These are phyloP conservation scores for Hydrochoerus hydrochaeris DNA, from an alignment of 2,113 vertebrate genomes.

Conservation along the genomic window DNA sequence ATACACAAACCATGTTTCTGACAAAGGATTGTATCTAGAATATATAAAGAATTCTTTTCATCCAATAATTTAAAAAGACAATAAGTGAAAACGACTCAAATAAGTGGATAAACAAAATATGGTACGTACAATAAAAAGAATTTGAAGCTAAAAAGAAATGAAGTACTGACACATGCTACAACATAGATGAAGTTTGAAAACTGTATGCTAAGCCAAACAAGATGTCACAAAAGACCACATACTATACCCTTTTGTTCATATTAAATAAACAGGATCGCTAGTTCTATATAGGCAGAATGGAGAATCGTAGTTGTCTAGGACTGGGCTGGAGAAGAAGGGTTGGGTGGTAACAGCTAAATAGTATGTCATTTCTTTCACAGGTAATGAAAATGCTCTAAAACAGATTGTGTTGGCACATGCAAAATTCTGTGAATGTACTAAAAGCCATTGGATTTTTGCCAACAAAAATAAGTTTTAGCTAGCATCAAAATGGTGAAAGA, in stretches of 20 bases:
- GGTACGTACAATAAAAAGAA: not conserved
- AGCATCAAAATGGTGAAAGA: constrained; percentile 31
- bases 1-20: not conserved
- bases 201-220: constrained; percentile 10
- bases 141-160: not conserved
- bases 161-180: not conserved
- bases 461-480: not conserved
- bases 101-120: not conserved
- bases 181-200: not conserved
- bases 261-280: not conserved
- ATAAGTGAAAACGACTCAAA: constrained; percentile 23
- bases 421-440: constrained; percentile 19
- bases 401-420: not conserved
- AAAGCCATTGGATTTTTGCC: not conserved
- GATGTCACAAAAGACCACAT: not conserved
- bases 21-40: not conserved
- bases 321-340: not conserved
- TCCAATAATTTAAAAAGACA: constrained; percentile 12
- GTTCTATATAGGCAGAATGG: not conserved
- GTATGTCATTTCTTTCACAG: not conserved
- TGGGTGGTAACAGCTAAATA: not conserved
- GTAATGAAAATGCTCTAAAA: constrained; percentile 44
- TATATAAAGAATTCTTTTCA: not conserved
- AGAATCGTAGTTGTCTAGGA: not conserved
- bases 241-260: not conserved